A percentile compares a stretch with the other conserved stretches of the same genome.
Evolutionary conservation across 2,113 vertebrate species (phyloP).

Genomic region (Monarcha castaneiventris): DNA sequence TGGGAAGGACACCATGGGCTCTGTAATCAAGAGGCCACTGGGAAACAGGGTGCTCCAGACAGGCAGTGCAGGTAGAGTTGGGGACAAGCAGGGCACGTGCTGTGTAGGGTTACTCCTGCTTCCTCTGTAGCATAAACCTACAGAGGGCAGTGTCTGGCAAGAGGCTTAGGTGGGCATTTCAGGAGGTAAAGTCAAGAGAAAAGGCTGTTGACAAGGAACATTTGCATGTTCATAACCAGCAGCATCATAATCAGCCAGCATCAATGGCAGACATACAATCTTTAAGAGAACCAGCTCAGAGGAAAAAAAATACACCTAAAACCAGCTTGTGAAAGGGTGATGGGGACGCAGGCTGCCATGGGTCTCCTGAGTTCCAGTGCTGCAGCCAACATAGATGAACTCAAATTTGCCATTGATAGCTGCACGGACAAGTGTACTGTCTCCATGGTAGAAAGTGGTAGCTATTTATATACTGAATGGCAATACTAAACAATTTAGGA

Average conservation of each 20-base stretch:
- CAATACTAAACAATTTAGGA: constrained; percentile 53
- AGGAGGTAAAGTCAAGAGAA: background rate
- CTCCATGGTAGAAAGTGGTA: background rate
- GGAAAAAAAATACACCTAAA: background rate
- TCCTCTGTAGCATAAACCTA: background rate
- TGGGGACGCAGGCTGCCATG: rapidly evolving
- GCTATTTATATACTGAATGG: constrained; percentile 47
- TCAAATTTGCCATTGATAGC: background rate
- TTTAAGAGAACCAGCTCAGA: background rate
- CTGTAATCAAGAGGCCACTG: background rate
- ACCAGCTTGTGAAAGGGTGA: background rate
- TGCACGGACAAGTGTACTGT: background rate
- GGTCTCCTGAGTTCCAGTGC: background rate
- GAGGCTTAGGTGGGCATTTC: background rate
- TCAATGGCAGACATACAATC: background rate
- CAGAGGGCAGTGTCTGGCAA: constrained; percentile 21
- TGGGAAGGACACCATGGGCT: background rate
- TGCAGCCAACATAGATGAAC: background rate
- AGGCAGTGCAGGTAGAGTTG: background rate
- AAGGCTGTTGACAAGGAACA: background rate
- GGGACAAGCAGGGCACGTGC: rapidly evolving
- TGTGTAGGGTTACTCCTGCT: background rate
- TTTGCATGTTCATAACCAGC: background rate
- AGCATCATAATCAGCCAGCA: background rate
- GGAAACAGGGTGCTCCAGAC: background rate